These are phyloP conservation scores for Auanema freiburgensis DNA, from an alignment of 2,888 invertebrate species.

Conservation along the genomic window DNA sequence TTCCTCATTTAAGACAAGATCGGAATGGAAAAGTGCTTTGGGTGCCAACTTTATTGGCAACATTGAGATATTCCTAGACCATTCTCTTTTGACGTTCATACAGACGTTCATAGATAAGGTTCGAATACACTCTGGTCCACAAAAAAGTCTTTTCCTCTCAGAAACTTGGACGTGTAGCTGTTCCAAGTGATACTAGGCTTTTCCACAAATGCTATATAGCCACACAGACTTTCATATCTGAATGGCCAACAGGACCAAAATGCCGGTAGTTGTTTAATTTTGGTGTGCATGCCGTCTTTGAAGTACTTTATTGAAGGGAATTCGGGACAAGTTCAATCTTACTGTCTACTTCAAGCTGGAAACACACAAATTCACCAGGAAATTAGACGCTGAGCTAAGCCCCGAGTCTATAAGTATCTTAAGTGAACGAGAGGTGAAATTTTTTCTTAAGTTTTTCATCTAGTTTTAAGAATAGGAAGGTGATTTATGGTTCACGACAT, in stretches of 20 bases:
- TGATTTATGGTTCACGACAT: not conserved
- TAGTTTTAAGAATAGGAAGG: not conserved
- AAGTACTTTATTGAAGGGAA: slow-evolving; percentile 28
- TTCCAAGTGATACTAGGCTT: slow-evolving; percentile 48
- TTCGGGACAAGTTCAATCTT: slow-evolving; percentile 54
- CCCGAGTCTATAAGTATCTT: slow-evolving; percentile 15
- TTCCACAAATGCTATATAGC: slow-evolving; percentile 48
- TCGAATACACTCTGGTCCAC: not conserved
- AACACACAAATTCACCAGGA: slow-evolving; percentile 33
- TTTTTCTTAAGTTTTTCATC: not conserved
- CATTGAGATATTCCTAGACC: slow-evolving; percentile 48
- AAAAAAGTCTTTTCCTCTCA: slow-evolving; percentile 12
- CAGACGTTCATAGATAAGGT: slow-evolving; percentile 54
- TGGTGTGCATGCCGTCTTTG: not conserved
- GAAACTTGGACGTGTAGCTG: slow-evolving; percentile 44
- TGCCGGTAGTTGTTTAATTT: not conserved
- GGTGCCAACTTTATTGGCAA: slow-evolving; percentile 27
- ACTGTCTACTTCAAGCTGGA: slow-evolving; percentile 54
- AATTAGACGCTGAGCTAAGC: slow-evolving; percentile 21
- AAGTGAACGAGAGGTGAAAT: slow-evolving; percentile 8
- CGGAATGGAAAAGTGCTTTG: slow-evolving; percentile 29
- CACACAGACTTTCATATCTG: slow-evolving; percentile 38
- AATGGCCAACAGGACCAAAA: slow-evolving; percentile 32
- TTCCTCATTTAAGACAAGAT: slow-evolving; percentile 32
- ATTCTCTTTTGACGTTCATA: slow-evolving; percentile 49